These are phyloP conservation scores for Pogonocherus hispidulus DNA, from an alignment of 2,888 invertebrate species.

Conservation along the genomic window DNA sequence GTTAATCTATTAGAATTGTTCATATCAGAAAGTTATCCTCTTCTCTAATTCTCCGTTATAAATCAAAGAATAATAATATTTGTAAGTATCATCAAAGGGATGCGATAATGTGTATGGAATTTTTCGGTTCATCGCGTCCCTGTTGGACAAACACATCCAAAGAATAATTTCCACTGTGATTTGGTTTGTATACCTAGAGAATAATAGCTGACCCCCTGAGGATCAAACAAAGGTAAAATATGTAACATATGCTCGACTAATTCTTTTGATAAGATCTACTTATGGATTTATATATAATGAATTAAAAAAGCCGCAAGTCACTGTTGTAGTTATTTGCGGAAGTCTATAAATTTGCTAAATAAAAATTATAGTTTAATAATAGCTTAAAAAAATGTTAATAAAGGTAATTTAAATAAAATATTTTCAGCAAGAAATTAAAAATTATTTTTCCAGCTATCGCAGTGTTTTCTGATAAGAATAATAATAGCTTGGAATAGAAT, in stretches of 20 bases:
- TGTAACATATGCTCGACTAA: constrained; percentile 54
- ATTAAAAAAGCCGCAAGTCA: constrained; percentile 49
- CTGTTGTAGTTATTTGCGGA: constrained; percentile 9
- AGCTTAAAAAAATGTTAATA: no score
- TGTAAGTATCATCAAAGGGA: not conserved
- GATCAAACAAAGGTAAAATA: constrained; percentile 52
- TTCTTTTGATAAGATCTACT: constrained; percentile 48
- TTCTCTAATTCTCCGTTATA: not conserved
- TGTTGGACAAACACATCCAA: constrained; percentile 23
- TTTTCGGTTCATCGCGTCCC: constrained; percentile 24
- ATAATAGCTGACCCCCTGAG: constrained; percentile 52
- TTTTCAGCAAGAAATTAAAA: no score
- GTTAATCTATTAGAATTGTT: no score
- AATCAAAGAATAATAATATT: not conserved
- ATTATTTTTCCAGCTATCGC: no score
- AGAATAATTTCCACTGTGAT: constrained; percentile 37
- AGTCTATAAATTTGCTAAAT: not conserved
- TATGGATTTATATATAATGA: constrained; percentile 25
- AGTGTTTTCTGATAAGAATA: no score
- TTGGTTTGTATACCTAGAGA: constrained; percentile 51
- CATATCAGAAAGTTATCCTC: no score
- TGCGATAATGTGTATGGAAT: constrained; percentile 20
- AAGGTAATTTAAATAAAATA: no score
- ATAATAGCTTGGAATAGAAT: no score
- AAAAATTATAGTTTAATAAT: no score